phyloP scores from a whole-genome alignment of 2,888 invertebrate species.

The Acholoe squamosa region DNA sequence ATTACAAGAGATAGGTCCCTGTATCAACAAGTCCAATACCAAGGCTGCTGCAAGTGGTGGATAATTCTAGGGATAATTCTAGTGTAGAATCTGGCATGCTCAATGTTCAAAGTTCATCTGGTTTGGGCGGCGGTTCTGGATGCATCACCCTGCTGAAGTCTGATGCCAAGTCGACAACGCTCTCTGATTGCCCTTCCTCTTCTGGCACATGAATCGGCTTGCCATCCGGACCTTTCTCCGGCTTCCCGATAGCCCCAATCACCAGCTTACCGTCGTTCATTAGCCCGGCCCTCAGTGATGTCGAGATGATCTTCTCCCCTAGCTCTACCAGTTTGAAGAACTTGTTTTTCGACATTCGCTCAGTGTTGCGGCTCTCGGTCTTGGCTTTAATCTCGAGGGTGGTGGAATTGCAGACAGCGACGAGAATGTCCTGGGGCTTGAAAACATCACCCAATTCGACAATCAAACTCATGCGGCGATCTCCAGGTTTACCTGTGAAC shows the following conservation, averaged over 20 bases:
- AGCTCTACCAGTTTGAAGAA: conserved; percentile 71
- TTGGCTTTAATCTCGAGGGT: conserved; percentile 71
- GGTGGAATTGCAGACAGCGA: conserved; percentile 72
- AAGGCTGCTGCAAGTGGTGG: too few relatives aligned
- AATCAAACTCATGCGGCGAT: conserved; percentile 65
- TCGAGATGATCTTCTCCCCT: conserved; percentile 70
- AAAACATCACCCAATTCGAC: conserved; percentile 68
- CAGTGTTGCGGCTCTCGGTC: conserved; percentile 71
- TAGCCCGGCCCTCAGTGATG: conserved; percentile 69
- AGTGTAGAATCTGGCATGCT: too few relatives aligned
- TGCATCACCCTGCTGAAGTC: conserved; percentile 42
- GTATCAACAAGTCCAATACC: too few relatives aligned
- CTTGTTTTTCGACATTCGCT: conserved; percentile 70
- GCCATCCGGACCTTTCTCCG: conserved; percentile 56
- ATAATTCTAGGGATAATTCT: too few relatives aligned
- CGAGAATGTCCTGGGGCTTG: conserved; percentile 70
- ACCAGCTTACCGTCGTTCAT: conserved; percentile 69
- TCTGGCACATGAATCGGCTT: conserved; percentile 21
- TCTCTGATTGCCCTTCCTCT: conserved; percentile 3
- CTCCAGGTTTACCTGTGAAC: conserved; percentile 64
- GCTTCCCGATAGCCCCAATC: conserved; percentile 71
- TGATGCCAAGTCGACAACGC: conserved; percentile 36
- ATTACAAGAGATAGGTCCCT: too few relatives aligned
- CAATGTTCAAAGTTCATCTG: not conserved
- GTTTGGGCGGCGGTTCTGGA: conserved; percentile 45